phyloP scores from a whole-genome alignment of 37 sponge, comb jelly and placozoan species.

The Ephydatia muelleri region DNA sequence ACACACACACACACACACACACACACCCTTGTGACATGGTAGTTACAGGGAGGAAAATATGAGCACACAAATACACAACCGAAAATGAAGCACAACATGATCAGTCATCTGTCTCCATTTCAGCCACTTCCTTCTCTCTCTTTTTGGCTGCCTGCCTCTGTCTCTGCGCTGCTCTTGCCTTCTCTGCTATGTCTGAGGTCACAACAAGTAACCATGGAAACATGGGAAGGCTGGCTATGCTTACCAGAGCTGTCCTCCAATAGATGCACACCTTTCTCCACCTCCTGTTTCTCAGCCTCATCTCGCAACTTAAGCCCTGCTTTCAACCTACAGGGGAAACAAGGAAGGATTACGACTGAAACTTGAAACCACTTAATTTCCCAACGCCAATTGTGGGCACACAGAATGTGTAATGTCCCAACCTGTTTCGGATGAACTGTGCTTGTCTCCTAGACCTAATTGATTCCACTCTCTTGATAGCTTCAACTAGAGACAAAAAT shows the following conservation, averaged over 20 bases:
- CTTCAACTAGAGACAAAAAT: constrained; percentile 30
- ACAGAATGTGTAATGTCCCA: background rate
- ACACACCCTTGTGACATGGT: no score
- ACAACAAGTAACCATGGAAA: background rate
- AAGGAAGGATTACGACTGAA: background rate
- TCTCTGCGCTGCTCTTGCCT: constrained; percentile 54
- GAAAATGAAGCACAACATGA: no score
- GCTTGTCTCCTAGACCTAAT: constrained; percentile 80
- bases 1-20: no score
- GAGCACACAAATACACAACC: no score
- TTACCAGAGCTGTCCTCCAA: constrained; percentile 77
- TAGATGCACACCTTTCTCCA: constrained; percentile 86
- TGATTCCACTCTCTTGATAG: constrained; percentile 89
- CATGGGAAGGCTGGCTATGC: background rate
- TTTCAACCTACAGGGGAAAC: constrained; percentile 62
- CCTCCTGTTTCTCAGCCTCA: constrained; percentile 87
- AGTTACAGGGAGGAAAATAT: no score
- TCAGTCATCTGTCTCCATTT: constrained; percentile 61
- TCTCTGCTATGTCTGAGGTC: constrained; percentile 29
- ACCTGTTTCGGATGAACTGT: constrained; percentile 95
- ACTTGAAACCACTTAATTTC: background rate
- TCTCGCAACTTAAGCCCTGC: constrained; percentile 86
- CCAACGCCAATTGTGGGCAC: background rate
- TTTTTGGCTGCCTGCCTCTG: constrained; percentile 36
- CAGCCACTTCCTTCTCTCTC: constrained; percentile 38